Evolutionary conservation across 1,140 invertebrate species (phyloP).

Genomic region (Tetragnatha versicolor): DNA sequence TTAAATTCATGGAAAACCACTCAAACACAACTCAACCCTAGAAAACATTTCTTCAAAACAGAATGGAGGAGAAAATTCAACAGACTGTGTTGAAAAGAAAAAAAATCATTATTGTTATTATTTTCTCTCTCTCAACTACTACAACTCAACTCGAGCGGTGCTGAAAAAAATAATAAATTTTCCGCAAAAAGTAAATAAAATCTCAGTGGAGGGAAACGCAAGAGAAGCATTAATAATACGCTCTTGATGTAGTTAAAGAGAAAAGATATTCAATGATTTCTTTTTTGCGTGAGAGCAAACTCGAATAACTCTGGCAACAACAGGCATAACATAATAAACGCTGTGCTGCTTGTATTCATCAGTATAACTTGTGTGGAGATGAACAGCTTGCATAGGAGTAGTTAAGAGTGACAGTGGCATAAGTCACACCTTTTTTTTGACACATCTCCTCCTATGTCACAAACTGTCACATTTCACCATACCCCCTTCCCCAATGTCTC

Average conservation of each 20-base stretch:
- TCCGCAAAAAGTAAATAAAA: neutral
- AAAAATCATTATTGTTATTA: neutral
- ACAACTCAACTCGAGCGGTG: neutral
- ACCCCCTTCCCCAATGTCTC: neutral
- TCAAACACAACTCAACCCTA: too few relatives aligned
- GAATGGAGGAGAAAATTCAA: neutral
- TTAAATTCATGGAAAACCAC: too few relatives aligned
- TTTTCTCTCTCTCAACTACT: too few relatives aligned
- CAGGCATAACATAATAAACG: too few relatives aligned
- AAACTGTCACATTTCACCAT: neutral
- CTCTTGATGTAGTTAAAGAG: constrained; percentile 8
- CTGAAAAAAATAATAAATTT: neutral
- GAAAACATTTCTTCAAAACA: neutral
- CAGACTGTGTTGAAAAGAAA: neutral
- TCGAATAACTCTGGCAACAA: constrained; percentile 1
- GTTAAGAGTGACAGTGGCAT: neutral
- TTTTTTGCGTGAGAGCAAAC: constrained; percentile 25
- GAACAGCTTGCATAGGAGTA: too few relatives aligned
- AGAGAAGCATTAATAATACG: constrained; percentile 29
- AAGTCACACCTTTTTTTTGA: neutral
- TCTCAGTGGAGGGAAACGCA: neutral
- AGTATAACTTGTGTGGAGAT: neutral
- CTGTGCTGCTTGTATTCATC: neutral
- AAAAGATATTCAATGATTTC: constrained; percentile 40
- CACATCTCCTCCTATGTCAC: neutral